A percentile compares a stretch with the other conserved stretches of the same genome.
These are phyloP conservation scores for Odontothrips loti DNA, from an alignment of 2,888 invertebrate genomes.

Conservation along the genomic window DNA sequence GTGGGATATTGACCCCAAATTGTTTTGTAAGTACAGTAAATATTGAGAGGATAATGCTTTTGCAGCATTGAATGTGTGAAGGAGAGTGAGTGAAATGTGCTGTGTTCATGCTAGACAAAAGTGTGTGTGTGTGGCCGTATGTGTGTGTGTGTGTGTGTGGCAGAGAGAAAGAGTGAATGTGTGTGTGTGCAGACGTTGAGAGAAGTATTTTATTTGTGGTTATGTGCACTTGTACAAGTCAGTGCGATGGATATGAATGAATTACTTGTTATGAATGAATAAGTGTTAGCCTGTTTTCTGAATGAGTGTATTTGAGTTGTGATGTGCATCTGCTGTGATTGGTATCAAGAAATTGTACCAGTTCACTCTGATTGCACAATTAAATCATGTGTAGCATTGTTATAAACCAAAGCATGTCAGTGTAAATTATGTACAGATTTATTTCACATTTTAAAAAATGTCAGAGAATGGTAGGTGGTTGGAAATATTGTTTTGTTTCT, in stretches of 20 bases:
- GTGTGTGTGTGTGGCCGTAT: background rate
- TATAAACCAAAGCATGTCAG: conserved; percentile 25
- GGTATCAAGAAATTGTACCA: background rate
- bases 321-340: conserved; percentile 19
- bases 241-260: background rate
- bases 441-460: background rate
- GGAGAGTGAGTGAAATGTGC: background rate
- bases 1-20: conserved; percentile 15
- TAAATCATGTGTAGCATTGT: conserved; percentile 23
- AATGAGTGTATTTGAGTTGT: conserved; percentile 1
- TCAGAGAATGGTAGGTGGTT: conserved; percentile 5
- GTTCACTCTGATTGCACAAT: background rate
- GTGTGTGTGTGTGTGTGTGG: background rate
- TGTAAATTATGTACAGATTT: conserved; percentile 25
- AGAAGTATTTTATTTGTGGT: background rate
- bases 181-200: background rate
- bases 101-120: background rate
- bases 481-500: conserved; percentile 25
- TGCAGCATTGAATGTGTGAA: conserved; percentile 4
- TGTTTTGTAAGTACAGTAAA: conserved; percentile 16
- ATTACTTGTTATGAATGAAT: background rate
- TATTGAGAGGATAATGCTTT: conserved; percentile 8
- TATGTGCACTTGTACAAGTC: background rate
- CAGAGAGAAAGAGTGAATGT: no score
- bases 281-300: background rate